Evolutionary conservation across 2,888 invertebrate genomes (phyloP).

Genomic region (Drosophila basisetae): DNA sequence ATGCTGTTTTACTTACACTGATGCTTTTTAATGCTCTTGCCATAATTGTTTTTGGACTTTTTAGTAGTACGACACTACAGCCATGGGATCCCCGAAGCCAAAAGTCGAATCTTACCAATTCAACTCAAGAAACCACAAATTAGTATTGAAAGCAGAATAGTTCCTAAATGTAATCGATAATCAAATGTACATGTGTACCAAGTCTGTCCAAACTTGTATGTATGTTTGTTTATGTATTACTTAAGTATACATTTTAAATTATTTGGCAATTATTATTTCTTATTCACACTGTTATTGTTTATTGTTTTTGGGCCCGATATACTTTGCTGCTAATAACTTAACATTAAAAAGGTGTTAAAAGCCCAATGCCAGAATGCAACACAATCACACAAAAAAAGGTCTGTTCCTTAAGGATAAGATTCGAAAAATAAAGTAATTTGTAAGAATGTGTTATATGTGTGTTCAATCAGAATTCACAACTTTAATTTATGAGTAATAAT

Average conservation of each 20-base stretch:
- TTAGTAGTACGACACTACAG: slow-evolving; percentile 85
- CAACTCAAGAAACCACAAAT: slow-evolving; percentile 2
- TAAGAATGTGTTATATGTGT: background rate
- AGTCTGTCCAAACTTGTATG: slow-evolving; percentile 1
- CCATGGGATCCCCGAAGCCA: slow-evolving; percentile 82
- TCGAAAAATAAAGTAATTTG: background rate
- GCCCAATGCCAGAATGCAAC: background rate
- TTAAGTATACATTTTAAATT: background rate
- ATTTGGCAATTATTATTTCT: background rate
- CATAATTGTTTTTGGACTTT: slow-evolving; percentile 83
- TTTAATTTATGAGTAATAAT: background rate
- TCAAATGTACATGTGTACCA: slow-evolving; percentile 15
- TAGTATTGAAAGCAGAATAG: slow-evolving; percentile 2
- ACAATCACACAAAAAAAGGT: background rate
- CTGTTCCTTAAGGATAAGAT: background rate
- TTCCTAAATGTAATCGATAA: background rate
- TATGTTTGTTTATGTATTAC: background rate
- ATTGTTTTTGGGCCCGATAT: background rate
- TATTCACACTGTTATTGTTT: background rate
- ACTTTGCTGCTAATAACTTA: background rate
- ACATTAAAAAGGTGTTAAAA: background rate
- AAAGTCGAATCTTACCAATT: slow-evolving; percentile 1
- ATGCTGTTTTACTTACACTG: slow-evolving; percentile 83
- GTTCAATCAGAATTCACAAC: background rate
- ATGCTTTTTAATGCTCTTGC: slow-evolving; percentile 82